A percentile compares a stretch with the other conserved stretches of the same genome.
Conservation (phyloP, 2,797 vertebrate genomes). For the Cyclopterus lumpus region DNA sequence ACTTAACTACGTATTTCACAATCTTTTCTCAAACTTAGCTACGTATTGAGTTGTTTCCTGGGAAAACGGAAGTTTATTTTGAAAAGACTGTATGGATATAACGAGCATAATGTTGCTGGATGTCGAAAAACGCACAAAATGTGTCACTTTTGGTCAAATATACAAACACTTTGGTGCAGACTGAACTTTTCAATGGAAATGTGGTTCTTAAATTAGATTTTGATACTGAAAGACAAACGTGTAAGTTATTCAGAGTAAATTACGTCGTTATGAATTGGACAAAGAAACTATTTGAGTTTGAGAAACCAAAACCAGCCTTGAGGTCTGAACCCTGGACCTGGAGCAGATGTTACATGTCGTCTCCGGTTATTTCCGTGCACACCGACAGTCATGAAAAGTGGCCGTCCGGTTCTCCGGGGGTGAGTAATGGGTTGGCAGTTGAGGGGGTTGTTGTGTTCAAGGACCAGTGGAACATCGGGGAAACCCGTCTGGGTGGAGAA, state of each 20-base stretch:
- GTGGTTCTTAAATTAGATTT: neutral
- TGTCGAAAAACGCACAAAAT: neutral
- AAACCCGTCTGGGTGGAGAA: conserved; percentile 31
- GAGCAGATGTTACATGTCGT: neutral
- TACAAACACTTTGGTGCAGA: neutral
- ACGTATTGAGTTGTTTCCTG: too few relatives aligned
- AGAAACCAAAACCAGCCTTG: neutral
- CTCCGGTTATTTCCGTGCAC: neutral
- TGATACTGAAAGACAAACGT: too few relatives aligned
- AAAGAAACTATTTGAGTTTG: neutral
- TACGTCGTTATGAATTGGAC: neutral
- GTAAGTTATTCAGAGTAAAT: neutral
- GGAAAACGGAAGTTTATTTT: too few relatives aligned
- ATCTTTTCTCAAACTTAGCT: too few relatives aligned
- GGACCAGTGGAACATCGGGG: conserved; percentile 36
- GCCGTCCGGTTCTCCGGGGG: neutral
- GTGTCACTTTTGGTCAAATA: neutral
- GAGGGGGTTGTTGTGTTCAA: conserved; percentile 36
- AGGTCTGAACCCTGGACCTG: neutral
- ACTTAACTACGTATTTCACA: too few relatives aligned
- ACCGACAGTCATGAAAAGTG: neutral
- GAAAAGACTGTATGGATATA: too few relatives aligned
- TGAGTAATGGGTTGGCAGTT: conserved; percentile 26
- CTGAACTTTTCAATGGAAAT: neutral
- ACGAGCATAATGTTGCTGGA: neutral